Evolutionary conservation across 2,797 vertebrate species (phyloP), one percentile per base, ranked within the genome.

Genomic region (Anguilla megastoma): DNA sequence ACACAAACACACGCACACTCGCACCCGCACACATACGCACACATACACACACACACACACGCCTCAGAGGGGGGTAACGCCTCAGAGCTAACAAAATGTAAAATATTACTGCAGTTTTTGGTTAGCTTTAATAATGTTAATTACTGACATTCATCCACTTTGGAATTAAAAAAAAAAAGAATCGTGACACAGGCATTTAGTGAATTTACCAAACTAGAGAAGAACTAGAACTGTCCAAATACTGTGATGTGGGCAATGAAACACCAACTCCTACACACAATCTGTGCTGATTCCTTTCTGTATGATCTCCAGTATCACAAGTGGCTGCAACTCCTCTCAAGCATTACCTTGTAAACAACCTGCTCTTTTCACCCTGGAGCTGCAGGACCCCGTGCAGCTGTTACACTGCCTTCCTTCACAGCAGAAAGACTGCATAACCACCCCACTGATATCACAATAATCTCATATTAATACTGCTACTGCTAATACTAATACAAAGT

Each of bases 1-100:
- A 66, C 24, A 0, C 21, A 24, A 4, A 9, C 63, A 66, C 63
- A 24, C 6, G n/a, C 63, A 6, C 24, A 16, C 36, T 5, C 4
- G 12, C 27, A 89, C 16, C 86, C 54, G 90, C 85, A 63, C 60
- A 66, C 5, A 54, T 45, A n/a, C 30, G 74, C 2, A 16, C 21
- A 69, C 24, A n/a, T 52, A 90, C 90, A 91, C 85, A 63, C 36
- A 45, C 33, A 74, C 66, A 7, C 30, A 86, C 9, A 18, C 21
- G 48, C n/a, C 6, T 14, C 7, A 18, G 16, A 60, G 18, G 18
- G 58, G 50, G 50, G 8, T 52, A 56, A 14, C 54, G 12, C 14
- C 12, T 56, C 12, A 66, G 63, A 66, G 50, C 1, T 9, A 27
- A 71, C 2, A 12, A 71, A 71, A 30, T 27, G 7, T 12, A 33